Base-by-base conservation (phyloP, 2,113 vertebrate genomes). In the Pachyramphus minor region DNA sequence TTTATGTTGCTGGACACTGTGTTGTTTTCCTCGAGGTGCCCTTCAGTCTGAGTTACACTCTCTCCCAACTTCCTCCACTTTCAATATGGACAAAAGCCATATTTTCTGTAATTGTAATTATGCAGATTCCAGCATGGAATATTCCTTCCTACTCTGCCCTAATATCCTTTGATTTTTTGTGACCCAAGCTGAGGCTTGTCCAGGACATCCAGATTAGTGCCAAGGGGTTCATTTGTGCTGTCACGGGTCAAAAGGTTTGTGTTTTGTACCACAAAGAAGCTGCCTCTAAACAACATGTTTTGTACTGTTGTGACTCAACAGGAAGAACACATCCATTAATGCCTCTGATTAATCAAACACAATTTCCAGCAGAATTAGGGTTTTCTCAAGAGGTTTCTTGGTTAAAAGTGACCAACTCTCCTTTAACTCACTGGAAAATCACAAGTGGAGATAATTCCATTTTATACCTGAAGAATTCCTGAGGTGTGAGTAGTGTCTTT, bases 311-410 rank as follows among this genome's bases (percentile, higher is more conserved):
- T 90, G 92, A 90, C 72, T 90, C 93, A 95, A 74, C 92, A 86
- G 95, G 92, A 97, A 97, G 85, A 74, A 74, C 33, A 44, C 56
- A 45, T 13, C 82, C 69, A 55, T 93, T 95, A 92, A 39, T 16
- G 45, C 56, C 27, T 89, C 64, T 49, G 13, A 35, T 95, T 95
- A 97, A 92, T 84, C 88, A 88, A 69, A 74, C 35, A 21, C 63
- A 44, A 53, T 89, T 97, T 92, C 85, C 93, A 93, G 49, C 85
- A 94, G 24, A 81, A 94, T 88, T 41, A 74, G 24, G 28, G 39
- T 81, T 97, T 90, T 92, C 90, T 88, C 78, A 53, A 50, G 92
- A 49, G 85, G 22, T 74, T 93, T 81, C 79, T 63, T 52, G 44
- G 33, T 47, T 85, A 74, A 59, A 84, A 59, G 68, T 17, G 44